Evolutionary conservation across 2,888 invertebrate species (phyloP).

Genomic region (Drosophila neotestacea): DNA sequence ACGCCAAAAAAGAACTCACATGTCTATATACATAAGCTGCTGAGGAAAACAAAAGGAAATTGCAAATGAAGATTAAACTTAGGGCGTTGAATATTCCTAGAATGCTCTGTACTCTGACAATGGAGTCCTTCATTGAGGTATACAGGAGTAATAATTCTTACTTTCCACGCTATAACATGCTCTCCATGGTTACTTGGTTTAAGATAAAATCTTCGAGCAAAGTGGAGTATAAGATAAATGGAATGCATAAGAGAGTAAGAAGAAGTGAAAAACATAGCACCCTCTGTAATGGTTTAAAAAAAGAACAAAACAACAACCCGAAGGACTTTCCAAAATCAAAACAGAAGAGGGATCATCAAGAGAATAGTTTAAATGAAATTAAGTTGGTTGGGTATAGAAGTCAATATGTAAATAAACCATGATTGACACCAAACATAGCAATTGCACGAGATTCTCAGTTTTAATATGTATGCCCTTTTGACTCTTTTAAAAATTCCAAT

Average conservation of each 20-base stretch:
- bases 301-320: conserved; percentile 1
- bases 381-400: neutral
- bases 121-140: neutral
- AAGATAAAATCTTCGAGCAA: conserved; percentile 12
- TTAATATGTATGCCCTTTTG: too few relatives aligned
- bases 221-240: conserved; percentile 1
- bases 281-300: neutral
- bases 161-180: neutral
- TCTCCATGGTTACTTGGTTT: conserved; percentile 5
- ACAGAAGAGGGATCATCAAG: neutral
- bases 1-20: neutral
- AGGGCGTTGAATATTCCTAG: neutral
- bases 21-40: neutral
- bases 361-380: conserved; percentile 1
- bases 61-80: conserved; percentile 9
- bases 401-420: neutral
- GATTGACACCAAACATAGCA: conserved; percentile 9
- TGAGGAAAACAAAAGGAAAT: neutral
- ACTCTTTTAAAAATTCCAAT: too few relatives aligned
- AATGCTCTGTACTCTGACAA: conserved; percentile 4
- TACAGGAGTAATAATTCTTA: neutral
- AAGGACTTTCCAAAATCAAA: conserved; percentile 11
- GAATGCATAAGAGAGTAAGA: neutral
- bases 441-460: too few relatives aligned
- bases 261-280: neutral